These are phyloP conservation scores for Cephalopachus bancanus DNA, from an alignment of 2,797 vertebrate species.

Conservation along the genomic window DNA sequence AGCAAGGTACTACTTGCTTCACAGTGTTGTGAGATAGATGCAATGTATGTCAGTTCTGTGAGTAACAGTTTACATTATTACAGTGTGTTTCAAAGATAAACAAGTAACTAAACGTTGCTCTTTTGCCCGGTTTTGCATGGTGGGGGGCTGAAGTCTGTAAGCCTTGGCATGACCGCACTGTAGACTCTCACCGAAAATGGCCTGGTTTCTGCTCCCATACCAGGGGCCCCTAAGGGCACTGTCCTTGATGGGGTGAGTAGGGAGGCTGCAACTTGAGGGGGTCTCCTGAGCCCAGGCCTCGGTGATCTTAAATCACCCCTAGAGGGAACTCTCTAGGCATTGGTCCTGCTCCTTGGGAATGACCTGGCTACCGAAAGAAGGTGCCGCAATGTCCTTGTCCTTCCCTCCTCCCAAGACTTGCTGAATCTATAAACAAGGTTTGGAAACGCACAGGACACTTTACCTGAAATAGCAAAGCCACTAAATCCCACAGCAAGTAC, in stretches of 20 bases:
- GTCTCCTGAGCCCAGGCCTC: neutral
- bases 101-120: neutral
- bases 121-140: neutral
- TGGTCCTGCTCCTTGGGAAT: neutral
- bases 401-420: neutral
- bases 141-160: neutral
- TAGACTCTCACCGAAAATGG: neutral
- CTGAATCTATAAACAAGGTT: neutral
- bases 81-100: constrained; percentile 1
- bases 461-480: constrained; percentile 99
- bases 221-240: too few relatives aligned
- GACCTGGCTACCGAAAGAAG: neutral
- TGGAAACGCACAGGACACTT: constrained; percentile 61
- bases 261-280: neutral
- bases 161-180: accelerated
- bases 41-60: neutral
- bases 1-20: neutral
- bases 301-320: neutral
- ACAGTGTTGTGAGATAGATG: neutral
- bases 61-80: neutral
- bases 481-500: constrained; percentile 98
- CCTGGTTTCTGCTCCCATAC: neutral
- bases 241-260: neutral
- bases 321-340: neutral
- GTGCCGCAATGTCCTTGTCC: neutral